Evolutionary conservation across 2,888 invertebrate genomes (phyloP), one percentile per base, ranked within the genome.

Genomic region (Cephonodes hylas): DNA sequence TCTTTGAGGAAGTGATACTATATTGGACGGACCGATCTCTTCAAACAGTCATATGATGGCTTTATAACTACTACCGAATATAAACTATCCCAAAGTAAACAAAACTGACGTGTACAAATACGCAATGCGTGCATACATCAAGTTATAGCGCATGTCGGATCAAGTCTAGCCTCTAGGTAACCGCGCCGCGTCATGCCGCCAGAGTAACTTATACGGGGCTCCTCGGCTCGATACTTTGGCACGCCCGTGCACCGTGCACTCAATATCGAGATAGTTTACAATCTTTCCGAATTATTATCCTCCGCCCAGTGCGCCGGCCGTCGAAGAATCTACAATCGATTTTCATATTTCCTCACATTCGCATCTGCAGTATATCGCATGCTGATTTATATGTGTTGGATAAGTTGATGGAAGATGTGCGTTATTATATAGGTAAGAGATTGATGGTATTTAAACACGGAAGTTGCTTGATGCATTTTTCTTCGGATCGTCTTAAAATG

Each of bases 141-240:
- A 25, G 27, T 45, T 44, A 56, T 25, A 61, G 60, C 58, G 59
- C 66, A 46, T n/a, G 8, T 42, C 2, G 10, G 18, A 31, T 31
- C 31, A 53, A 53, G 27, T 18, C 27, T 13, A 18, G 53, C 31
- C 31, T 18, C 3, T 8, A 20, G 34, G 46, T 64, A 53, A 31
- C 53, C 53, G 31, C 53, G 18, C 10, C 53, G 53, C 53, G 31
- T 53, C 31, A 53, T n/a, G n/a, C 22, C 2, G 5, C 27, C 31
- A 18, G 8, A 31, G 18, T 53, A 31, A 45, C 45, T 22, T 20
- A 38, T 45, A 23, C 22, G 2, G 10, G 15, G 15, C 27, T 18
- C 53, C 10, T 18, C 27, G 22, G 10, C 27, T 31, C 18, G 53
- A 53, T 18, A 44, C 8, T 20, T 44, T 20, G 18, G 20, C 18